Percentiles rank a stretch among this genome's conserved stretches.
These are phyloP conservation scores for Tauraco hartlaubi DNA, from an alignment of 2,797 vertebrate genomes.

Conservation along the genomic window DNA sequence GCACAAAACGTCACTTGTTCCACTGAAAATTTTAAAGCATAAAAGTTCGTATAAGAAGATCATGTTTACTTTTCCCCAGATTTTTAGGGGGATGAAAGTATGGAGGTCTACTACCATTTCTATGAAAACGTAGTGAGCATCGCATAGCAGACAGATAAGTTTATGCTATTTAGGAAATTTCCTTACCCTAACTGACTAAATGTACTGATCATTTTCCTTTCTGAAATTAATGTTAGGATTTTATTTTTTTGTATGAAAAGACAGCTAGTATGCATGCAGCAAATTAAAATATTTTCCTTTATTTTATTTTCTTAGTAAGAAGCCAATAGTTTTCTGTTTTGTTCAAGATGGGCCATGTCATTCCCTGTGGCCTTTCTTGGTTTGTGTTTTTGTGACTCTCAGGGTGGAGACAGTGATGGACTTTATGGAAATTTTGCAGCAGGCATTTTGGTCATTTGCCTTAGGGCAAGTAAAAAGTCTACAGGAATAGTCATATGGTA, in stretches of 20 bases:
- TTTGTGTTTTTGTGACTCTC: background rate
- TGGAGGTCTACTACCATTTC: background rate
- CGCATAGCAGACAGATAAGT: fast-evolving
- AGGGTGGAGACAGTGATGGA: background rate
- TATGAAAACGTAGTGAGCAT: background rate
- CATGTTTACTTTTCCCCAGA: background rate
- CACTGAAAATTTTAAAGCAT: background rate
- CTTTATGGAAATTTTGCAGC: background rate
- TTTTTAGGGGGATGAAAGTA: fast-evolving
- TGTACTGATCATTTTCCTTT: background rate
- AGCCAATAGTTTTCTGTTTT: background rate
- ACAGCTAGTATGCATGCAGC: background rate
- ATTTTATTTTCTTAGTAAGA: background rate
- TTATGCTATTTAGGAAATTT: background rate
- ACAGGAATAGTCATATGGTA: background rate
- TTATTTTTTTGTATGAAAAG: background rate
- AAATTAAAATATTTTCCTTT: background rate
- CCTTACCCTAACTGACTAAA: background rate
- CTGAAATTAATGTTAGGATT: background rate
- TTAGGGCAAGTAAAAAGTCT: background rate
- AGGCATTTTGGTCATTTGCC: background rate
- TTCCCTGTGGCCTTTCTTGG: background rate
- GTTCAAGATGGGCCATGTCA: fast-evolving
- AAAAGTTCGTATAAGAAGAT: background rate
- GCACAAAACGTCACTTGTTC: background rate